Percentiles rank a stretch among this genome's conserved stretches.
phyloP scores from a whole-genome alignment of 1,140 invertebrate genomes.

The Euschistus heros region DNA sequence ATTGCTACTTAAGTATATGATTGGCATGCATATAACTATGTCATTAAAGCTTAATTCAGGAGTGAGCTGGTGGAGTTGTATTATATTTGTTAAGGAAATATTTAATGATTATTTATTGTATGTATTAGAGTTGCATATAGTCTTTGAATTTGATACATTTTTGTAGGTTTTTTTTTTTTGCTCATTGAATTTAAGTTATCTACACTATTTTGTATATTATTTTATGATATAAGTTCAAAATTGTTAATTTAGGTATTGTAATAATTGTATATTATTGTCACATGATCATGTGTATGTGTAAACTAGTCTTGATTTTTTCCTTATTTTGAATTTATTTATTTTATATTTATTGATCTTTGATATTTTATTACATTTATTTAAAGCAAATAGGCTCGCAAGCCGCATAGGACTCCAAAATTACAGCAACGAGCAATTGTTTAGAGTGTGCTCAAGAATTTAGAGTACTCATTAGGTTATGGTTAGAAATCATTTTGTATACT shows the following conservation, averaged over 20 bases:
- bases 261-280: neutral
- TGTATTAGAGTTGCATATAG: conserved; percentile 15
- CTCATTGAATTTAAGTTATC: neutral
- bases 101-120: conserved; percentile 9
- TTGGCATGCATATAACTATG: conserved; percentile 7
- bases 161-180: neutral
- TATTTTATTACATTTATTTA: conserved; percentile 20
- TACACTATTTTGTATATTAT: neutral
- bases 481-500: conserved; percentile 24
- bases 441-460: conserved; percentile 23
- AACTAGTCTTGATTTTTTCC: conserved; percentile 18
- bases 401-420: conserved; percentile 22
- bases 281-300: conserved; percentile 17
- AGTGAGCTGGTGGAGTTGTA: conserved; percentile 13
- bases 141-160: neutral
- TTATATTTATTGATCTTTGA: conserved; percentile 3
- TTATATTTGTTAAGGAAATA: conserved; percentile 8
- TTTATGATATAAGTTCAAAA: neutral
- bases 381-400: conserved; percentile 14
- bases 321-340: conserved; percentile 12
- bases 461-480: conserved; percentile 18
- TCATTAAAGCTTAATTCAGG: conserved; percentile 6
- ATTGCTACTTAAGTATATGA: conserved; percentile 1
- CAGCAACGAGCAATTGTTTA: conserved; percentile 25
- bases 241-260: neutral